Conservation (phyloP, 30 jellyfish, hydroid and myxozoan species). For the Catostylus mosaicus region DNA sequence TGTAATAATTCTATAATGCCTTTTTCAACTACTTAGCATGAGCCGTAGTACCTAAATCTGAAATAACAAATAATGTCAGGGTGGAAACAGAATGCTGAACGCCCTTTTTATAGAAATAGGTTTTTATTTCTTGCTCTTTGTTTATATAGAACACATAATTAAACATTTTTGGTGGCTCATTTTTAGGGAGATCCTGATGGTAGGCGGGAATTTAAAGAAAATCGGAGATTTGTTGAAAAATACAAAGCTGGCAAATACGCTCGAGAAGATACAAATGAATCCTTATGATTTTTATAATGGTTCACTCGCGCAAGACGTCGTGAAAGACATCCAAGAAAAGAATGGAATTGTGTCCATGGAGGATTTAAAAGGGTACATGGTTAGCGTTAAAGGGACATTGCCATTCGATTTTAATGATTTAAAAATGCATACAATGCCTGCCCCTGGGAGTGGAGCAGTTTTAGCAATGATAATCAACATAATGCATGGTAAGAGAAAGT, state of each 20-base stretch:
- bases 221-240: conserved; percentile 73
- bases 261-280: conserved; percentile 49
- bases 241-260: conserved; percentile 67
- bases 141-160: not conserved
- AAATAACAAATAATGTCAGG: not conserved
- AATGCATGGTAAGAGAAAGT: conserved; percentile 73
- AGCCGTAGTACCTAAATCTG: too few relatives aligned
- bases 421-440: conserved; percentile 81
- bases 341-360: conserved; percentile 55
- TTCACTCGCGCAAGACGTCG: conserved; percentile 64
- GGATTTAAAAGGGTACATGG: conserved; percentile 64
- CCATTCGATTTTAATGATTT: conserved; percentile 27
- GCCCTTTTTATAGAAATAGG: not conserved
- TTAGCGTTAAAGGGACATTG: conserved; percentile 34
- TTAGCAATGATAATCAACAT: conserved; percentile 87
- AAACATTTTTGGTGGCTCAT: not conserved
- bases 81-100: not conserved
- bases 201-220: conserved; percentile 52
- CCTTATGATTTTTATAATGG: conserved; percentile 74
- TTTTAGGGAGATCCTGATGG: conserved; percentile 59
- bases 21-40: too few relatives aligned
- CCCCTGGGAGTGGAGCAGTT: conserved; percentile 97
- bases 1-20: too few relatives aligned
- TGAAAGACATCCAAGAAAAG: conserved; percentile 40
- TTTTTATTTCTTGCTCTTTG: not conserved